These are phyloP conservation scores for Ceriagrion tenellum DNA, from an alignment of 2,888 invertebrate species.

Conservation along the genomic window DNA sequence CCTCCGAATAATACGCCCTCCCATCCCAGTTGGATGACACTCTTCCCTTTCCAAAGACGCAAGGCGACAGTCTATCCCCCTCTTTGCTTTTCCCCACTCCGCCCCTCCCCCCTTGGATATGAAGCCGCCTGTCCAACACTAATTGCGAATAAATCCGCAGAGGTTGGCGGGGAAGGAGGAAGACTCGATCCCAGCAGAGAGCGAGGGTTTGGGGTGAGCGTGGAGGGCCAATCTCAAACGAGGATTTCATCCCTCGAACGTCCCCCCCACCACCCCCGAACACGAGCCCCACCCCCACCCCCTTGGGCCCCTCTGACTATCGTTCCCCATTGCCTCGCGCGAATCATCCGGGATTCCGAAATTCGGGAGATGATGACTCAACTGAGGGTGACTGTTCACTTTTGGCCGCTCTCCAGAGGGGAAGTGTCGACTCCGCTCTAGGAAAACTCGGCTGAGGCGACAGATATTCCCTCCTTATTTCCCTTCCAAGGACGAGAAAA, in stretches of 20 bases:
- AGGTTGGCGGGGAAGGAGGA: not conserved
- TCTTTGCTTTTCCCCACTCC: not conserved
- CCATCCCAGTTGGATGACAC: not conserved
- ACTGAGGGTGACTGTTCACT: slow-evolving; percentile 4
- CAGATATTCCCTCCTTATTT: not conserved
- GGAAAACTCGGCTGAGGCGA: not conserved
- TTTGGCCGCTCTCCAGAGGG: not conserved
- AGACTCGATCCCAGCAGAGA: not conserved
- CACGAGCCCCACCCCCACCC: too few relatives aligned
- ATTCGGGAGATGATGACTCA: not conserved
- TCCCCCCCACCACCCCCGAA: not conserved
- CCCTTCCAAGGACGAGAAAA: not conserved
- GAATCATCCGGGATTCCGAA: not conserved
- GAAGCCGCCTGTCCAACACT: slow-evolving; percentile 26
- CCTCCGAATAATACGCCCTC: not conserved
- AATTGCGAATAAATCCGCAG: slow-evolving; percentile 27
- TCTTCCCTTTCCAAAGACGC: not conserved
- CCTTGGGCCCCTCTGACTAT: too few relatives aligned
- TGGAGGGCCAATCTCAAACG: not conserved
- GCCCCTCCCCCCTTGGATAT: not conserved
- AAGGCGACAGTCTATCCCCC: not conserved
- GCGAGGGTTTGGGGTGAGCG: not conserved
- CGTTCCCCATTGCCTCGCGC: not conserved
- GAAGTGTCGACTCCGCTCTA: not conserved
- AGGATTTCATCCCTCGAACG: not conserved